Base-by-base conservation (phyloP, 2,888 invertebrate genomes). In the Hemistola chrysoprasaria region DNA sequence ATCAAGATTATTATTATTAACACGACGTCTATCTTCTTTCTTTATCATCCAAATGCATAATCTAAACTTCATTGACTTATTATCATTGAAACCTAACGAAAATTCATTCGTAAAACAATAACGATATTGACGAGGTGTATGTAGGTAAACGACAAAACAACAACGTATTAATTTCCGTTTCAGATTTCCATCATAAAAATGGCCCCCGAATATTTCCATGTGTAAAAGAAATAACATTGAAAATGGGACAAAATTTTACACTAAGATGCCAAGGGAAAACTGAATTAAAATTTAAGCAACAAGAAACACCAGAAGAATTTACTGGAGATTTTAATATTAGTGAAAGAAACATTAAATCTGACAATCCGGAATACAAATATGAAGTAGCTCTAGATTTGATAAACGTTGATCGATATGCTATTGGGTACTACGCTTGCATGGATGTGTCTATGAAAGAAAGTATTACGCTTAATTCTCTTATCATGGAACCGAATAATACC, bases 371-470 rank as follows among this genome's bases (percentile, higher is more conserved):
- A 24, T 75, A 76, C 50, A 62, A 71, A 39, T 90, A 78, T 59
- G 86, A 90, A 50, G 72, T 82, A 28, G 70, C 71, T 35, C 69
- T 93, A 21, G 72, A 86, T 24, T 53, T 92, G 11, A 62, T 56
- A 28, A 73, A 87, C 32, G 84, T 91, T 1, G 75, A 81, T 27
- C 78, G 76, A 8, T 72, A 72, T 9, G 72, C 90, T 34, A 90
- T 92, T 37, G 91, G 91, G 29, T 90, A 85, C 62, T 92, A 91
- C 53, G 91, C 88, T 47, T 92, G 92, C 59, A 77, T 84, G 33
- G 89, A 90, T 55, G 62, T 72, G 27, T 59, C 65, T 5, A 52
- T 89, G 8, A 76, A 88, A 8, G 10, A 11, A 47, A 59, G 52
- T 9, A 58, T 62, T 22, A 59, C 76, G 41, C 58, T 86, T 25